phyloP scores from a whole-genome alignment of 1,140 invertebrate species.

The Saxidomus purpurata region DNA sequence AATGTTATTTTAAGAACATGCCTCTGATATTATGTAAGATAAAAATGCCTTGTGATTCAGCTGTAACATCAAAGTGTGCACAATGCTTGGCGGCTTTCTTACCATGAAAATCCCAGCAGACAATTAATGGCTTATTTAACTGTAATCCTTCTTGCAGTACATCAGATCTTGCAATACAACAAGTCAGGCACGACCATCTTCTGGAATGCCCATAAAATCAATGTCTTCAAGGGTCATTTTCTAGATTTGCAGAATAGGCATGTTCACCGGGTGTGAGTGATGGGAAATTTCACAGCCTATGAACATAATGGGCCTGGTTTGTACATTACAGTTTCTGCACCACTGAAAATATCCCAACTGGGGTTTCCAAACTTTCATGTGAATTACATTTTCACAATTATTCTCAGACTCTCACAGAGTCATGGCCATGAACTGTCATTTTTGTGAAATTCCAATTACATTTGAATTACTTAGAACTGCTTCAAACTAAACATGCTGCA shows the following conservation, averaged over 20 bases:
- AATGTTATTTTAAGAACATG: too few relatives aligned
- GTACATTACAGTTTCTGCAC: slow-evolving; percentile 14
- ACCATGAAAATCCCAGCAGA: too few relatives aligned
- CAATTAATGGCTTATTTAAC: too few relatives aligned
- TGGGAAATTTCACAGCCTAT: slow-evolving; percentile 40
- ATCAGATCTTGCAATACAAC: not conserved
- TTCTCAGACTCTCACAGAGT: too few relatives aligned
- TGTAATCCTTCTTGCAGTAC: not conserved
- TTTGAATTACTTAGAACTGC: too few relatives aligned
- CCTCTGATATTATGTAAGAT: too few relatives aligned
- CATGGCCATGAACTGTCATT: too few relatives aligned
- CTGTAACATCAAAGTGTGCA: too few relatives aligned
- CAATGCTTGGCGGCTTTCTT: too few relatives aligned
- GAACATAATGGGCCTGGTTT: slow-evolving; percentile 35
- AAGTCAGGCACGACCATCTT: not conserved
- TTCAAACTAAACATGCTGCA: too few relatives aligned
- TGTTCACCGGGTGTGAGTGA: slow-evolving; percentile 7
- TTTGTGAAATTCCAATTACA: too few relatives aligned
- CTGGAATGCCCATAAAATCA: slow-evolving; percentile 49
- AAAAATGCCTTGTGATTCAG: too few relatives aligned
- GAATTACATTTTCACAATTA: slow-evolving; percentile 1
- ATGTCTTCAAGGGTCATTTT: slow-evolving; percentile 54
- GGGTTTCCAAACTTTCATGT: not conserved
- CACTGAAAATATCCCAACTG: slow-evolving; percentile 21
- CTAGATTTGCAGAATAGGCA: slow-evolving; percentile 31